These are phyloP conservation scores for Abrostola triplasia DNA, from an alignment of 2,888 invertebrate species.

Conservation along the genomic window DNA sequence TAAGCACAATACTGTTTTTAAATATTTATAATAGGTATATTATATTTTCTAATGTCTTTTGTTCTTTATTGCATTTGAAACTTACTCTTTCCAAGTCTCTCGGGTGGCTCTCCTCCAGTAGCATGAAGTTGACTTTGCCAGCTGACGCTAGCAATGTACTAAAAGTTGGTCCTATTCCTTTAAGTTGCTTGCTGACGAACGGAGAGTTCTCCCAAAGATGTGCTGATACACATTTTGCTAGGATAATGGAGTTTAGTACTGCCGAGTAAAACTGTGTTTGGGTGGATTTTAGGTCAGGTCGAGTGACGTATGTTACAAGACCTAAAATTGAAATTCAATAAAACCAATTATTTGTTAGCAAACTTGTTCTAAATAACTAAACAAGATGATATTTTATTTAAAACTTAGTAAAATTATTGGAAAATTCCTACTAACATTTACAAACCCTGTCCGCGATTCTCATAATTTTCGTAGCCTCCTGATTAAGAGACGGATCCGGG, in stretches of 20 bases:
- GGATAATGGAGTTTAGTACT: conserved; percentile 88
- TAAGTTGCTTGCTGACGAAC: conserved; percentile 91
- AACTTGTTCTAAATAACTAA: background rate
- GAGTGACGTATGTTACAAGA: conserved; percentile 88
- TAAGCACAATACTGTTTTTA: too few relatives aligned
- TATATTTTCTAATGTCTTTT: too few relatives aligned
- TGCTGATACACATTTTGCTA: conserved; percentile 91
- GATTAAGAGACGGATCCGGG: conserved; percentile 90
- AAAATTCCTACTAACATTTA: conserved; percentile 89
- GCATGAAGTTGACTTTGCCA: conserved; percentile 90
- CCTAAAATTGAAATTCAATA: conserved; percentile 78
- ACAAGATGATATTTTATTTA: background rate
- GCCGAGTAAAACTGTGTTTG: conserved; percentile 82
- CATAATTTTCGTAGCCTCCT: conserved; percentile 91
- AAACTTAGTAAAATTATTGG: background rate
- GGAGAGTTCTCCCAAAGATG: conserved; percentile 93
- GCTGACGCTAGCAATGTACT: conserved; percentile 90
- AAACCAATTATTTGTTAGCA: background rate
- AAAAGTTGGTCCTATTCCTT: conserved; percentile 91
- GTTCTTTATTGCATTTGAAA: background rate
- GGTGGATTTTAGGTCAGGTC: conserved; percentile 65
- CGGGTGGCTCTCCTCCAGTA: conserved; percentile 90
- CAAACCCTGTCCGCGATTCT: conserved; percentile 90
- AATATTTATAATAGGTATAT: too few relatives aligned
- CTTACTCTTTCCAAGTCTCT: conserved; percentile 91